phyloP scores from a whole-genome alignment of 2,113 vertebrate genomes.

The Triplophysa tibetana region DNA sequence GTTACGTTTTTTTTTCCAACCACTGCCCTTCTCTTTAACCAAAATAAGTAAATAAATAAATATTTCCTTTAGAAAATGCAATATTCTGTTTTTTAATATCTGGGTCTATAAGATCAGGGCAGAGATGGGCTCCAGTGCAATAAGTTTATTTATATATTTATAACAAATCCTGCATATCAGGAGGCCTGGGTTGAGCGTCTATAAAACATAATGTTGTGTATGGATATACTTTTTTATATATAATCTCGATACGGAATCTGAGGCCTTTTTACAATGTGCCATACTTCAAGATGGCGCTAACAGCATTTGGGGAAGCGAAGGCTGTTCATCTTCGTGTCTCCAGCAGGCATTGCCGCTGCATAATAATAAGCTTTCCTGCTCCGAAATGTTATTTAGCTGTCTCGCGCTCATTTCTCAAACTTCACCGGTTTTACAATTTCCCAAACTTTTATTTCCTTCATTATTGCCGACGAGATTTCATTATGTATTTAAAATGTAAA shows the following conservation, averaged over 20 bases:
- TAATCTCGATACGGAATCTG: slow-evolving; percentile 96
- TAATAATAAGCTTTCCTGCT: slow-evolving; percentile 99
- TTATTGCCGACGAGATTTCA: slow-evolving; percentile 99
- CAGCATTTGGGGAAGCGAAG: slow-evolving; percentile 97
- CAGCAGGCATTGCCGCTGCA: slow-evolving; percentile 95
- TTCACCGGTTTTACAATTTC: slow-evolving; percentile 99
- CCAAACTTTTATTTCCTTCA: slow-evolving; percentile 99
- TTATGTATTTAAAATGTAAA: slow-evolving; percentile 99
- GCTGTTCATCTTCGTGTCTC: slow-evolving; percentile 99
- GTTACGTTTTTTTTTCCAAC: slow-evolving; percentile 54
- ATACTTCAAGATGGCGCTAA: slow-evolving; percentile 98
- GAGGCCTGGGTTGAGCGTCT: slow-evolving; percentile 62
- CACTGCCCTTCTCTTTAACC: slow-evolving; percentile 53
- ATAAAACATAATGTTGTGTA: slow-evolving; percentile 83
- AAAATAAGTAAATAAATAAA: slow-evolving; percentile 63
- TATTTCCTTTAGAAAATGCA: slow-evolving; percentile 72
- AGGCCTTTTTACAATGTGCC: slow-evolving; percentile 96
- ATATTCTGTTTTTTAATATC: slow-evolving; percentile 85
- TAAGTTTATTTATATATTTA: slow-evolving; percentile 82
- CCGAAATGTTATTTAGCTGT: slow-evolving; percentile 99
- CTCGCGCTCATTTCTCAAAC: slow-evolving; percentile 99
- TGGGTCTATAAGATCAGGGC: slow-evolving; percentile 83
- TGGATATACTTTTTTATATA: slow-evolving; percentile 82
- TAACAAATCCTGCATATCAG: slow-evolving; percentile 69
- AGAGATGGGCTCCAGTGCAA: slow-evolving; percentile 79